Evolutionary conservation across 1,140 invertebrate genomes (phyloP), one percentile per base, ranked within the genome.

Genomic region (Apis cerana): DNA sequence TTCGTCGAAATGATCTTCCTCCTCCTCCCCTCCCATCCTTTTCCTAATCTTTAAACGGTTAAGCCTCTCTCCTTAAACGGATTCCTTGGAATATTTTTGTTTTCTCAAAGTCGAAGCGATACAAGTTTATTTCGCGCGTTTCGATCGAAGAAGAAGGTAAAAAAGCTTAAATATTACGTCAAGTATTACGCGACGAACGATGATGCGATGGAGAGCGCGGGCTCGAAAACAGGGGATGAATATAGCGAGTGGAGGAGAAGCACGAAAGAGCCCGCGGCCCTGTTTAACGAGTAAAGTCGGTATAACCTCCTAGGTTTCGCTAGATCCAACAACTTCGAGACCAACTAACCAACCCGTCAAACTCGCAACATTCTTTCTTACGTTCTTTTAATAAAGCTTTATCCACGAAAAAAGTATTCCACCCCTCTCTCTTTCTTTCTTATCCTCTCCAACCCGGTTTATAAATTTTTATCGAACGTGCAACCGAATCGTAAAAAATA

Each of bases 201-300:
- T 56, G 21, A 17, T 58, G 43, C 65, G 59, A 76, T 67, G 23
- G 65, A 48, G 58, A 74, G 61, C 12, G 48, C 64, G 64, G 65
- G 75, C 61, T 68, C 1, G 76, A 83, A 82, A 85, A 84, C 83
- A 71, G 71, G 54, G 64, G 76, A 64, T 59, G 80, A 54, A 75
- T 84, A 87, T 81, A 83, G 78, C 68, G n/a, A 84, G 27, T 88
- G 33, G 33, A 68, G 75, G 75, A 82, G 78, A 64, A 87, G 74
- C 62, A 70, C 61, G 76, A 83, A 89, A 85, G 71, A 85, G 89
- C 90, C 89, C 67, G 82, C 65, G 90, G 90, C 88, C 85, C 88
- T 88, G 88, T 86, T 90, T 91, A 91, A 91, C 89, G 88, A 91
- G 89, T 90, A 88, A 85, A 91, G 89, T 90, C 89, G 61, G 33